These are phyloP conservation scores for Ptychoptera albimana DNA, from an alignment of 2,888 invertebrate species.

Conservation along the genomic window DNA sequence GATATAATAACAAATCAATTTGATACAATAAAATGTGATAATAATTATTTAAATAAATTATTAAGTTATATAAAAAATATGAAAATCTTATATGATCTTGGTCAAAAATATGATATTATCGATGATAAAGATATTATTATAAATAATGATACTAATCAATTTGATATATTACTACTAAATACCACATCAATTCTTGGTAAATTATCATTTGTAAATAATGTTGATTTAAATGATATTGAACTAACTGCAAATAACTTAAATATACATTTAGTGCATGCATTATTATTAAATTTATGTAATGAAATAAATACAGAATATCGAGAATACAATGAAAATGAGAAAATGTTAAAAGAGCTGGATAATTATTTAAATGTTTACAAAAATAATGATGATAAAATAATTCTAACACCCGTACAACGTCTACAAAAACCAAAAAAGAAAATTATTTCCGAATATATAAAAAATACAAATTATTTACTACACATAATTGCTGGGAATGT, in stretches of 20 bases:
- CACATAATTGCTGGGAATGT: no score
- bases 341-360: slow-evolving; percentile 8
- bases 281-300: slow-evolving; percentile 57
- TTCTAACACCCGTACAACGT: background rate
- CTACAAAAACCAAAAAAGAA: no score
- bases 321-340: no score
- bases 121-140: no score
- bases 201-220: slow-evolving; percentile 47
- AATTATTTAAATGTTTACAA: background rate
- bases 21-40: slow-evolving; percentile 22
- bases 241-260: slow-evolving; percentile 49
- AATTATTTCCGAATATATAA: no score
- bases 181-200: slow-evolving; percentile 31
- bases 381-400: background rate
- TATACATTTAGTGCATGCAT: slow-evolving; percentile 56
- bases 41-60: slow-evolving; percentile 24
- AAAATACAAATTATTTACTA: no score
- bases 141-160: no score
- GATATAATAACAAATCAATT: slow-evolving; percentile 20
- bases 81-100: slow-evolving; percentile 1
- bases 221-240: slow-evolving; percentile 52
- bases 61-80: slow-evolving; percentile 20
- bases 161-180: no score
- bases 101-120: no score
- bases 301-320: slow-evolving; percentile 30